phyloP scores from a whole-genome alignment of 2,797 vertebrate genomes.

The Nasua narica region DNA sequence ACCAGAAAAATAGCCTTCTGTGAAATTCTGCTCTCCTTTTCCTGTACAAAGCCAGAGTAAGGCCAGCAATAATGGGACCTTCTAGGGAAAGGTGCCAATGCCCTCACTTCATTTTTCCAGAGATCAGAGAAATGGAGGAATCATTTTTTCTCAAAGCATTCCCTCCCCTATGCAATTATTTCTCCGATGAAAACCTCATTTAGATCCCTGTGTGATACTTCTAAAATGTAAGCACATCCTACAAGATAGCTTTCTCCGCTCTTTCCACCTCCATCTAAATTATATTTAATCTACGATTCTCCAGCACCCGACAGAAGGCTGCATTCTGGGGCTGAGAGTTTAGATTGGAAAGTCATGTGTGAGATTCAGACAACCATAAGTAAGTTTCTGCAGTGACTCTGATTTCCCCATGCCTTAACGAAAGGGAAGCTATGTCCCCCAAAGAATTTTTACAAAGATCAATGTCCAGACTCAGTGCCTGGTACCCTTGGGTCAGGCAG shows the following conservation, averaged over 20 bases:
- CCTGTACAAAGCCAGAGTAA: not conserved
- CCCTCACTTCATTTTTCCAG: not conserved
- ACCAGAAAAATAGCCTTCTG: slow-evolving; percentile 20
- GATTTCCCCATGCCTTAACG: not conserved
- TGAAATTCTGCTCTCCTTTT: slow-evolving; percentile 23
- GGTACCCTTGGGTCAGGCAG: not conserved
- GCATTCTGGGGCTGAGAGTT: not conserved
- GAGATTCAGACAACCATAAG: not conserved
- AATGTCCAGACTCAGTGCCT: not conserved
- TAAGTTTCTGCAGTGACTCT: not conserved
- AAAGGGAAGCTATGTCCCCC: not conserved
- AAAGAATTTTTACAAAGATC: not conserved
- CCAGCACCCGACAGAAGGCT: not conserved
- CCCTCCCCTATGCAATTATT: not conserved
- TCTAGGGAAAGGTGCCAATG: not conserved
- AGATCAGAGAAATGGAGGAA: not conserved
- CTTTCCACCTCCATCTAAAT: not conserved
- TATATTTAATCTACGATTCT: not conserved
- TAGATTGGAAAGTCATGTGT: not conserved
- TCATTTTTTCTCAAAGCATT: not conserved
- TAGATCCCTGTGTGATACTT: not conserved
- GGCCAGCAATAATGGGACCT: not conserved
- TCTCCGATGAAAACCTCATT: not conserved
- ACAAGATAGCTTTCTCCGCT: not conserved
- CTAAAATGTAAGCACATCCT: not conserved